Evolutionary conservation across 30 jellyfish, hydroid and myxozoan species (phyloP).

Genomic region (Rhopilema esculentum): DNA sequence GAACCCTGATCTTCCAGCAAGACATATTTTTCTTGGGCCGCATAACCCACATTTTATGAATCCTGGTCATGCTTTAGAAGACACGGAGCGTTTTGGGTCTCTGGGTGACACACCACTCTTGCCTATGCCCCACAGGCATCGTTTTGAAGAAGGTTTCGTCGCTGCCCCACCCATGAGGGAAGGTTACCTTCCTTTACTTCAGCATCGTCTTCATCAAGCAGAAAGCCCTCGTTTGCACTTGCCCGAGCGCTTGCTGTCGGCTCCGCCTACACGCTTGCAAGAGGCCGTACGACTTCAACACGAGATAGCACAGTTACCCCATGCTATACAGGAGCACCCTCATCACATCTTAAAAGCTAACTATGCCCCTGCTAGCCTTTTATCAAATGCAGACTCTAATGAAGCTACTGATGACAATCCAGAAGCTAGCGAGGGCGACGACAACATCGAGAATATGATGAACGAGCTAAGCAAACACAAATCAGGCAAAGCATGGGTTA

Average conservation of each 20-base stretch:
- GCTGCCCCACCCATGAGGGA: constrained; percentile 48
- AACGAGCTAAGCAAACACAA: constrained; percentile 58
- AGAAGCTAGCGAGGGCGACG: constrained; percentile 51
- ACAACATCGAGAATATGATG: constrained; percentile 67
- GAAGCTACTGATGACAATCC: constrained; percentile 6
- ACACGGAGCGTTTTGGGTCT: constrained; percentile 44
- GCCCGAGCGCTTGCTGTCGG: constrained; percentile 18
- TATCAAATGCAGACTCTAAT: neutral
- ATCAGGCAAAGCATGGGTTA: constrained; percentile 91
- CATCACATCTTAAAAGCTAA: neutral
- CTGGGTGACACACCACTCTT: constrained; percentile 63
- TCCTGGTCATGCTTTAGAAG: constrained; percentile 21
- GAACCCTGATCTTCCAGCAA: constrained; percentile 50
- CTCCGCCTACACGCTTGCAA: constrained; percentile 10
- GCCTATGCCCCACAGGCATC: constrained; percentile 43
- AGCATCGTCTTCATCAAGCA: constrained; percentile 20
- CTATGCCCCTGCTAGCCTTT: constrained; percentile 4
- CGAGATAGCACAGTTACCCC: constrained; percentile 12
- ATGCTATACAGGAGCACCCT: constrained; percentile 4
- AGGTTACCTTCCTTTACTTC: constrained; percentile 8
- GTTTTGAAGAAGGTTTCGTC: constrained; percentile 31
- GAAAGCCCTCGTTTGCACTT: constrained; percentile 22
- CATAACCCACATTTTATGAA: constrained; percentile 30
- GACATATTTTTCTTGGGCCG: constrained; percentile 56
- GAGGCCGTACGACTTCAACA: constrained; percentile 34